Evolutionary conservation across 2,113 vertebrate species (phyloP), one percentile per base, ranked within the genome.

Genomic region (Catharus fuscescens): DNA sequence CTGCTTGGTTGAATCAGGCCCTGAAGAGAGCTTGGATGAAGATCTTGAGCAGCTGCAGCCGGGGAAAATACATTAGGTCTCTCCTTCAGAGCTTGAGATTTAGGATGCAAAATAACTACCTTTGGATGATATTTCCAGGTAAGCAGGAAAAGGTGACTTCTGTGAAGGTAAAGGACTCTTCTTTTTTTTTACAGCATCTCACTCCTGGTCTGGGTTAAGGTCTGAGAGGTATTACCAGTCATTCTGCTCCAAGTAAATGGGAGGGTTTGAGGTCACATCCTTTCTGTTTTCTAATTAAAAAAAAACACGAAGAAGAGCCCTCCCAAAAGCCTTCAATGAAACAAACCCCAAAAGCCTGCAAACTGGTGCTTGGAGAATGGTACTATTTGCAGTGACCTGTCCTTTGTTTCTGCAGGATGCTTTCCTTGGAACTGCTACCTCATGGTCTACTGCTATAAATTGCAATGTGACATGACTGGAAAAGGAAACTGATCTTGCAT

Each of bases 21-120:
- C 82, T 95, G 86, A 90, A 89, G 85, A 92, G 73, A 73, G 72
- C 77, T 93, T 94, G 74, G 52, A 60, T 52, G 76, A 93, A 78
- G 52, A 44, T 31, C 31, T 74, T 45, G 66, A 73, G 45, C 71
- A 56, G 26, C 60, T 62, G 47, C 32, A n/a, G 56, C 15, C 18
- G 19, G 14, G 29, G 34, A 61, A 29, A 34, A 80, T 56, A 67
- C 21, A 17, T 32, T 24, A 32, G 44, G 14, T 60, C 13, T 62
- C 7, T 61, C 31, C 56, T 86, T 52, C 31, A 64, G 62, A 85
- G 9, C 45, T 40, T 48, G 47, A 21, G 56, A 32, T 61, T 83
- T 5, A 4, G 29, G 13, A 59, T 66, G 56, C 32, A 67, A 34
- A 86, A 78, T 60, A 57, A 45, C 21, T 9, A 24, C 23, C 2